These are phyloP conservation scores for Drosophila littoralis DNA, from an alignment of 1,140 invertebrate genomes.

Conservation along the genomic window DNA sequence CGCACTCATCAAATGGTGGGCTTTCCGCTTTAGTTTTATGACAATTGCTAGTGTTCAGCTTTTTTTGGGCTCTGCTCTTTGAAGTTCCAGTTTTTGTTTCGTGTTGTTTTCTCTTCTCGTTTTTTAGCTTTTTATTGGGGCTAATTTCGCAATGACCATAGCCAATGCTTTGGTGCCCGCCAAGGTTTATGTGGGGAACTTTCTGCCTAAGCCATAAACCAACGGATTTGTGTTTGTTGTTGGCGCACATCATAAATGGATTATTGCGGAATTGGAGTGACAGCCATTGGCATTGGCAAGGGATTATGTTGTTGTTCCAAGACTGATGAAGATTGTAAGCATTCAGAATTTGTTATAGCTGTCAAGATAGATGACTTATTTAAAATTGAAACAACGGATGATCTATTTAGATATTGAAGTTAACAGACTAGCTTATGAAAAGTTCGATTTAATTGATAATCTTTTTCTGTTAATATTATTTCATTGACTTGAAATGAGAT, in stretches of 20 bases:
- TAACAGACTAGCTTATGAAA: not conserved
- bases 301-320: constrained; percentile 19
- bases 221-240: constrained; percentile 38
- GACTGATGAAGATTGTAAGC: constrained; percentile 17
- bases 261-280: constrained; percentile 37
- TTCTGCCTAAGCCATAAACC: constrained; percentile 36
- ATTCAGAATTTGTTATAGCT: constrained; percentile 4
- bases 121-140: constrained; percentile 34
- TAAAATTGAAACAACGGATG: not conserved
- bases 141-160: constrained; percentile 39
- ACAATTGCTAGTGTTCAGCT: constrained; percentile 18
- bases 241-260: constrained; percentile 40
- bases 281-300: constrained; percentile 32
- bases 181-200: constrained; percentile 34
- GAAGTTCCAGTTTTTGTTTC: constrained; percentile 20
- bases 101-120: constrained; percentile 10
- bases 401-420: not conserved
- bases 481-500: no score
- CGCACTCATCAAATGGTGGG: constrained; percentile 29
- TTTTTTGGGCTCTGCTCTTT: constrained; percentile 7
- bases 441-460: constrained; percentile 1
- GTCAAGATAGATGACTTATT: not conserved
- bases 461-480: not conserved
- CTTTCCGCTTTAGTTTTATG: constrained; percentile 35
- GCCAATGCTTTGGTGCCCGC: constrained; percentile 26